A percentile compares a stretch with the other conserved stretches of the same genome.
phyloP scores from a whole-genome alignment of 2,888 invertebrate genomes.

The Meghimatium bilineatum region DNA sequence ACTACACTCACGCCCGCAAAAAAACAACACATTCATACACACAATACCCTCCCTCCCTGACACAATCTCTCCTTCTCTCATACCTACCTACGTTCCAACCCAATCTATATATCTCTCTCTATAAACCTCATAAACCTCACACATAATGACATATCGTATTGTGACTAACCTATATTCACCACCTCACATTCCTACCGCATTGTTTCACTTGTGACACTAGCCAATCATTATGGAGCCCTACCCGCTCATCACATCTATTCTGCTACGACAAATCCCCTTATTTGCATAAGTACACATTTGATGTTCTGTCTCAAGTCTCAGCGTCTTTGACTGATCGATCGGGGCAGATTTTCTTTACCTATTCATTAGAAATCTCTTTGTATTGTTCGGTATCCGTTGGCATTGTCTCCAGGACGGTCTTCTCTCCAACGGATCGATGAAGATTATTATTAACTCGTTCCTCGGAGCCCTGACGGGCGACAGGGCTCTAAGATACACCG shows the following conservation, averaged over 20 bases:
- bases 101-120: no score
- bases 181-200: background rate
- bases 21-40: no score
- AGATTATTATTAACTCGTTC: conserved; percentile 43
- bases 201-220: background rate
- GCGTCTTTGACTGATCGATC: conserved; percentile 29
- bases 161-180: background rate
- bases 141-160: background rate
- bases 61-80: no score
- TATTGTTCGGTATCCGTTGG: conserved; percentile 31
- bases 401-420: conserved; percentile 36
- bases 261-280: conserved; percentile 23
- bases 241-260: background rate
- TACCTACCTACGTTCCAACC: no score
- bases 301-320: conserved; percentile 7
- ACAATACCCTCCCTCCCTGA: no score
- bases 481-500: conserved; percentile 35
- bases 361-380: conserved; percentile 44
- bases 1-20: no score
- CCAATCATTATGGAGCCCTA: background rate
- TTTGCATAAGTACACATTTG: conserved; percentile 42
- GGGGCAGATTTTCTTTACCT: conserved; percentile 39
- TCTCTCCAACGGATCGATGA: conserved; percentile 24
- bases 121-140: background rate
- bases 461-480: conserved; percentile 31